Percentiles rank a stretch among this genome's conserved stretches.
These are phyloP conservation scores for Axea sp. DNA, from an alignment of 2,888 invertebrate species.

Conservation along the genomic window DNA sequence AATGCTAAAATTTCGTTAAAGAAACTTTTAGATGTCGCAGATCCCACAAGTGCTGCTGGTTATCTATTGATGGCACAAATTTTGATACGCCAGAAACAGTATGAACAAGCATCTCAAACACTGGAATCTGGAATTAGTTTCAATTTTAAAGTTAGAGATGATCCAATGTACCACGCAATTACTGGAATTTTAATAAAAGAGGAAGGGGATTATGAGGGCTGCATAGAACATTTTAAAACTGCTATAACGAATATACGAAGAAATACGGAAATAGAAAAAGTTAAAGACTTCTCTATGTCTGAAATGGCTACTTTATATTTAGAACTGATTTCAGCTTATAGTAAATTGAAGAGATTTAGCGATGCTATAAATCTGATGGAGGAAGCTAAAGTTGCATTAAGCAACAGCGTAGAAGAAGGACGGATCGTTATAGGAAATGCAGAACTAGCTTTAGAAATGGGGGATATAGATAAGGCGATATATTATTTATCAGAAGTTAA, in stretches of 20 bases:
- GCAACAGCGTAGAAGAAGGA: slow-evolving; percentile 91
- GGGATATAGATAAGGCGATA: slow-evolving; percentile 90
- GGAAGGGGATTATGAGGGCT: slow-evolving; percentile 85
- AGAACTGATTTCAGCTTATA: slow-evolving; percentile 90
- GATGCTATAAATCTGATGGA: slow-evolving; percentile 92
- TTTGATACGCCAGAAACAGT: slow-evolving; percentile 85
- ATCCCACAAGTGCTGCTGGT: slow-evolving; percentile 90
- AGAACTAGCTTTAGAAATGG: slow-evolving; percentile 89
- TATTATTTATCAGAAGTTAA: slow-evolving; percentile 88
- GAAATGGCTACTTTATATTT: slow-evolving; percentile 93
- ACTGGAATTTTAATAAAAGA: slow-evolving; percentile 91
- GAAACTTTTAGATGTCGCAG: slow-evolving; percentile 86
- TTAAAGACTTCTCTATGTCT: slow-evolving; percentile 74
- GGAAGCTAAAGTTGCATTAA: slow-evolving; percentile 85
- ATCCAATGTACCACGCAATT: slow-evolving; percentile 93
- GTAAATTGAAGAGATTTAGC: slow-evolving; percentile 84
- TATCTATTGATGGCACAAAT: slow-evolving; percentile 93
- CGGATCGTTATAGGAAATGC: slow-evolving; percentile 91
- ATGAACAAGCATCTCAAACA: slow-evolving; percentile 89
- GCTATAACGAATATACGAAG: slow-evolving; percentile 85
- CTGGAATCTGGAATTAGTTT: slow-evolving; percentile 94
- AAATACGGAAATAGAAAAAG: slow-evolving; percentile 61
- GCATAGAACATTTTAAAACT: slow-evolving; percentile 86
- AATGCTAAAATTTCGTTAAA: slow-evolving; percentile 87
- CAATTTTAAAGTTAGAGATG: slow-evolving; percentile 95